A percentile compares a stretch with the other conserved stretches of the same genome.
phyloP scores from a whole-genome alignment of 2,888 invertebrate genomes.

The Lochmaea crataegi region DNA sequence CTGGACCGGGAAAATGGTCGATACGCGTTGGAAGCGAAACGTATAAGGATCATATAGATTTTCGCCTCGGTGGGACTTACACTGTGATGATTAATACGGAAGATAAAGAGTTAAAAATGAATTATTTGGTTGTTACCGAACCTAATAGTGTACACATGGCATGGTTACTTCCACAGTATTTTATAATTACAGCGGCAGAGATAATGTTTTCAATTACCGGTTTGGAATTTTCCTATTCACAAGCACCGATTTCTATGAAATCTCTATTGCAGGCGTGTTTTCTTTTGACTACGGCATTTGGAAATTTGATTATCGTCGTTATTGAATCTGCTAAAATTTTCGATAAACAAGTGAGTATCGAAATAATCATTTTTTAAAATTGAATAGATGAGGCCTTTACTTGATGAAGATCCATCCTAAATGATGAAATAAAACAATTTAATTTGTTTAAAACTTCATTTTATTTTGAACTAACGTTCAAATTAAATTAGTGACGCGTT shows the following conservation, averaged over 20 bases:
- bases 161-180: constrained; percentile 91
- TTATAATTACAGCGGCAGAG: constrained; percentile 92
- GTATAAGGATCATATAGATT: constrained; percentile 40
- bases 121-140: constrained; percentile 67
- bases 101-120: constrained; percentile 3
- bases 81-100: constrained; percentile 52
- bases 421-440: too few relatives aligned
- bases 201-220: constrained; percentile 97
- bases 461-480: too few relatives aligned
- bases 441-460: too few relatives aligned
- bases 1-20: constrained; percentile 46
- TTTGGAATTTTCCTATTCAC: constrained; percentile 94
- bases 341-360: constrained; percentile 74
- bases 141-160: constrained; percentile 84
- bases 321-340: constrained; percentile 84
- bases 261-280: constrained; percentile 92
- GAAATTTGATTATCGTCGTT: constrained; percentile 92
- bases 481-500: too few relatives aligned
- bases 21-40: constrained; percentile 1
- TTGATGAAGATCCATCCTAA: too few relatives aligned
- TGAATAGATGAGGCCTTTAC: too few relatives aligned
- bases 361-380: too few relatives aligned
- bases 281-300: constrained; percentile 92
- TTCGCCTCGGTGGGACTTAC: constrained; percentile 76
- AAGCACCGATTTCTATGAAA: constrained; percentile 94